These are phyloP conservation scores for Acanthurus lineatus DNA, from an alignment of 2,797 vertebrate species.

Conservation along the genomic window DNA sequence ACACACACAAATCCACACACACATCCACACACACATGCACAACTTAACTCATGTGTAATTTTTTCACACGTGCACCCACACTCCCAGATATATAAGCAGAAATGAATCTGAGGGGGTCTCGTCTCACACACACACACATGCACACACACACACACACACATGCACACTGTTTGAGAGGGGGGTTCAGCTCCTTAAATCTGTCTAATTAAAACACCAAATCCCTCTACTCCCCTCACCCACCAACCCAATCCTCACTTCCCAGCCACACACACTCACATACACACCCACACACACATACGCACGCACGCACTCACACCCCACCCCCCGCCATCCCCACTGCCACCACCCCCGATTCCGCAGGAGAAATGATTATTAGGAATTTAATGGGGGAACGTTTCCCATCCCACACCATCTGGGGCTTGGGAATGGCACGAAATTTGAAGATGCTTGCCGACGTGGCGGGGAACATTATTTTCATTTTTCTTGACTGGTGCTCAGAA, in stretches of 20 bases:
- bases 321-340: conserved; percentile 67
- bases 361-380: conserved; percentile 99
- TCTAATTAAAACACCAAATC: conserved; percentile 99
- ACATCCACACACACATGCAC: conserved; percentile 11
- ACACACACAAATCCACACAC: conserved; percentile 49
- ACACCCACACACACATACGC: conserved; percentile 2
- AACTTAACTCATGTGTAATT: conserved; percentile 41
- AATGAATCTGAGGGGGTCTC: conserved; percentile 40
- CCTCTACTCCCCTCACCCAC: conserved; percentile 88
- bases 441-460: conserved; percentile 85
- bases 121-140: too few species aligned
- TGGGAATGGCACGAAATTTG: conserved; percentile 93
- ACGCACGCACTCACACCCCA: conserved; percentile 25
- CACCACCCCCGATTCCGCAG: conserved; percentile 85
- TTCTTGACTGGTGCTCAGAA: conserved; percentile 75
- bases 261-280: conserved; percentile 45
- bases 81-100: conserved; percentile 54
- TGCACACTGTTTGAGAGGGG: conserved; percentile 59
- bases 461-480: conserved; percentile 79
- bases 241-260: conserved; percentile 74
- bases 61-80: conserved; percentile 50
- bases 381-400: conserved; percentile 98
- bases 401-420: conserved; percentile 98
- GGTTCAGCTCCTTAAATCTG: conserved; percentile 98
- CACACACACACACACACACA: conserved; percentile 36